Conservation (phyloP, 2,797 vertebrate genomes). For the Enteromius argenteus region DNA sequence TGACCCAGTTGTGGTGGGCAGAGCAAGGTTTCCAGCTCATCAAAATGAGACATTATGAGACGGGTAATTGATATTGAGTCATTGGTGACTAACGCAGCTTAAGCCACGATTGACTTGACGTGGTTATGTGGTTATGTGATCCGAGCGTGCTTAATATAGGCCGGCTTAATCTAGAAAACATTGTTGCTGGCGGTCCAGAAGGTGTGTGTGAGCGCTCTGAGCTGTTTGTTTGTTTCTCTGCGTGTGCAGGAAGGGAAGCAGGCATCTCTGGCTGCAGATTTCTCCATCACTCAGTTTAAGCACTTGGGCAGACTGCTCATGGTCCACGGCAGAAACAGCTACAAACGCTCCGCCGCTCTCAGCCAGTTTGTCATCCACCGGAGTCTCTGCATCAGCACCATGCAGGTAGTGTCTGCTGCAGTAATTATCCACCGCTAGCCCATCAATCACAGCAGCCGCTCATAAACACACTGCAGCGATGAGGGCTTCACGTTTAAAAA, state of each 20-base stretch:
- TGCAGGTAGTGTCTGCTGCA: slow-evolving; percentile 86
- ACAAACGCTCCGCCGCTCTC: slow-evolving; percentile 95
- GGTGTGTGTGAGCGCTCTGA: background rate
- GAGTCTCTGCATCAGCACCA: slow-evolving; percentile 96
- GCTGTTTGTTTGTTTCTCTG: slow-evolving; percentile 55
- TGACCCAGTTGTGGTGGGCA: slow-evolving; percentile 44
- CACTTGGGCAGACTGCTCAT: slow-evolving; percentile 95
- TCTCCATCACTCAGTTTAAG: slow-evolving; percentile 98
- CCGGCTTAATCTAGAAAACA: slow-evolving; percentile 10
- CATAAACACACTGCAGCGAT: slow-evolving; percentile 19
- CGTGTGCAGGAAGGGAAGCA: slow-evolving; percentile 92
- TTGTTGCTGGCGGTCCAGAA: background rate
- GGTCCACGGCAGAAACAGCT: slow-evolving; percentile 98
- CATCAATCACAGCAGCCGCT: slow-evolving; percentile 39
- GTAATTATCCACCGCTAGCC: slow-evolving; percentile 8
- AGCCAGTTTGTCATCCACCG: slow-evolving; percentile 99
- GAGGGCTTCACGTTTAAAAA: background rate
- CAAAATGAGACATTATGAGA: slow-evolving; percentile 55
- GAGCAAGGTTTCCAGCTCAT: slow-evolving; percentile 44
- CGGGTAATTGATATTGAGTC: slow-evolving; percentile 55
- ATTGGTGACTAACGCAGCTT: slow-evolving; percentile 53
- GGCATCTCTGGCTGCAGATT: slow-evolving; percentile 94
- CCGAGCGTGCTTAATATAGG: slow-evolving; percentile 16
- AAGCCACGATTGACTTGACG: slow-evolving; percentile 40
- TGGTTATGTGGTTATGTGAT: slow-evolving; percentile 47